phyloP scores from a whole-genome alignment of 2,888 invertebrate genomes.

The Morpho deidamia region DNA sequence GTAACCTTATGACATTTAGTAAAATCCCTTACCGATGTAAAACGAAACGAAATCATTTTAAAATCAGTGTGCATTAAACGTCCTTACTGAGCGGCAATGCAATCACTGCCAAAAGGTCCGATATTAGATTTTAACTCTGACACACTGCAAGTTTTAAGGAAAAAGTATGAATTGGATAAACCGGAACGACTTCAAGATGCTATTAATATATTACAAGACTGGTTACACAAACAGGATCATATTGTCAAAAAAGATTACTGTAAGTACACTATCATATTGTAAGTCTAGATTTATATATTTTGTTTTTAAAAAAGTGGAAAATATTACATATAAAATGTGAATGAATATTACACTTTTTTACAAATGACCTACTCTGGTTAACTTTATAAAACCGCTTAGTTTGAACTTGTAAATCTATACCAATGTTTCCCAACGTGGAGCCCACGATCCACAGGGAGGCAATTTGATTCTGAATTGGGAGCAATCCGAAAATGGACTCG shows the following conservation, averaged over 20 bases:
- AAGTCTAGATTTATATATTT: too few relatives aligned
- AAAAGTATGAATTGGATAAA: slow-evolving; percentile 31
- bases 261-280: slow-evolving; percentile 29
- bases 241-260: slow-evolving; percentile 39
- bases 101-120: background rate
- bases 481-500: too few relatives aligned
- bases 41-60: background rate
- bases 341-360: too few relatives aligned
- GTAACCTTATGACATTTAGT: background rate
- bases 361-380: too few relatives aligned
- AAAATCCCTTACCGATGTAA: too few relatives aligned
- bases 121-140: slow-evolving; percentile 24
- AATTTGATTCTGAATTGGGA: too few relatives aligned
- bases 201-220: slow-evolving; percentile 35
- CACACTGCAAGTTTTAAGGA: slow-evolving; percentile 31
- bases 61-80: background rate
- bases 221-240: slow-evolving; percentile 43
- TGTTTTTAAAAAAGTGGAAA: too few relatives aligned
- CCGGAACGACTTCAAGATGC: slow-evolving; percentile 32
- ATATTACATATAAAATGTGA: too few relatives aligned
- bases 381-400: too few relatives aligned
- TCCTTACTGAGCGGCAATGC: background rate
- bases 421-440: too few relatives aligned
- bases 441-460: too few relatives aligned
- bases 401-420: too few relatives aligned